phyloP scores from a whole-genome alignment of 2,888 invertebrate genomes.

The Mechanitis messenoides region DNA sequence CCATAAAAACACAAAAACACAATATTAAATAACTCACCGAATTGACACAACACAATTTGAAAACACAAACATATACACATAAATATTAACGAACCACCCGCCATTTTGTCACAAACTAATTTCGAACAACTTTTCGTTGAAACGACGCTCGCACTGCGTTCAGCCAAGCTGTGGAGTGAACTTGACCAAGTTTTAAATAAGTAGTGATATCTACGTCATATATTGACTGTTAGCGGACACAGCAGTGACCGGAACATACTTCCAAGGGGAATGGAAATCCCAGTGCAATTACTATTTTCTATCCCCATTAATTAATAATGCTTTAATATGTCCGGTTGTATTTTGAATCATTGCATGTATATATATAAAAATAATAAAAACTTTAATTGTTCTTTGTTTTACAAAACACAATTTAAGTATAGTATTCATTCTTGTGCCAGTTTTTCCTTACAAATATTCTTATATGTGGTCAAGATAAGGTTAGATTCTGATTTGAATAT shows the following conservation, averaged over 20 bases:
- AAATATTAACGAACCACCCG: slow-evolving; percentile 30
- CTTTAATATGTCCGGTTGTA: too few species aligned
- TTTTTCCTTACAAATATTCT: too few species aligned
- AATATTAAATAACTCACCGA: slow-evolving; percentile 44
- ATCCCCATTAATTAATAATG: neutral
- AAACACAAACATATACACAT: slow-evolving; percentile 50
- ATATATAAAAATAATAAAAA: too few species aligned
- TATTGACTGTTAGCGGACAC: neutral
- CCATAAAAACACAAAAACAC: slow-evolving; percentile 8
- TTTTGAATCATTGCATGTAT: too few species aligned
- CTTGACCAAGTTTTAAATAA: slow-evolving; percentile 33
- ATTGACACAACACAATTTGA: slow-evolving; percentile 46
- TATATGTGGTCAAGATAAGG: too few species aligned
- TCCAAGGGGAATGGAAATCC: slow-evolving; percentile 16
- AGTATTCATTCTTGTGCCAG: too few species aligned
- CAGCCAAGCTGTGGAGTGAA: slow-evolving; percentile 21
- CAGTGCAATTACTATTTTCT: neutral
- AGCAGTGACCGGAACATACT: slow-evolving; percentile 22
- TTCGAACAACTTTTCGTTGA: slow-evolving; percentile 16
- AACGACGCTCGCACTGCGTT: slow-evolving; percentile 10
- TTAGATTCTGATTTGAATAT: too few species aligned
- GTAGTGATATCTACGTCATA: slow-evolving; percentile 22
- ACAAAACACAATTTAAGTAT: too few species aligned
- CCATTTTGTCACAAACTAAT: slow-evolving; percentile 21
- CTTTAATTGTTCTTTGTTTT: too few species aligned